Evolutionary conservation across 2,797 vertebrate species (phyloP).

Genomic region (Harpagifer antarcticus): DNA sequence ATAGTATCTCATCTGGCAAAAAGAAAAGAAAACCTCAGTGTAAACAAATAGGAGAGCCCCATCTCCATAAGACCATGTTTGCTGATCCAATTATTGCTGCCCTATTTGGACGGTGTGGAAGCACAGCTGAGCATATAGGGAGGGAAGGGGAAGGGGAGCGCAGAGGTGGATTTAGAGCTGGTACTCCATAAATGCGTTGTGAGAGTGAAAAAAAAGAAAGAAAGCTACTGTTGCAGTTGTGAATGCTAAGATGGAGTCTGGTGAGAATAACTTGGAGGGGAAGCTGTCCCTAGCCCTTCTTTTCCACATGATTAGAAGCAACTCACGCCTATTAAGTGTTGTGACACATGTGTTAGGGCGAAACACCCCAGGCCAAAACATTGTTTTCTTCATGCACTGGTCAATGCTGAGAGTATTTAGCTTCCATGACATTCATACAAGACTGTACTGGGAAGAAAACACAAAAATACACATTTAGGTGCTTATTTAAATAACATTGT

Average conservation of each 20-base stretch:
- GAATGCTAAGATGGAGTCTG: conserved; percentile 70
- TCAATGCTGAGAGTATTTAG: too few species aligned
- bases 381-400: too few species aligned
- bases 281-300: conserved; percentile 42
- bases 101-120: conserved; percentile 69
- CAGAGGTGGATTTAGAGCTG: conserved; percentile 73
- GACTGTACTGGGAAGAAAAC: too few species aligned
- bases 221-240: conserved; percentile 52
- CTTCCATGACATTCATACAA: too few species aligned
- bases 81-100: conserved; percentile 75
- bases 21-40: conserved; percentile 28
- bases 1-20: conserved; percentile 48
- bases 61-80: conserved; percentile 58
- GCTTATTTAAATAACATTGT: too few species aligned
- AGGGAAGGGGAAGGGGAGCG: conserved; percentile 44
- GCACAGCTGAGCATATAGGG: conserved; percentile 54
- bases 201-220: conserved; percentile 40
- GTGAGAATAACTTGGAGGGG: conserved; percentile 49
- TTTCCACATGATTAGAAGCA: conserved; percentile 13
- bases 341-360: conserved; percentile 32
- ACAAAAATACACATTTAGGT: too few species aligned
- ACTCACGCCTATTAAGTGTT: conserved; percentile 6
- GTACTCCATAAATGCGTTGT: conserved; percentile 62
- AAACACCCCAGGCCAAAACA: too few species aligned
- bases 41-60: conserved; percentile 52